phyloP scores from a whole-genome alignment of 2,113 vertebrate genomes.

The Ceyx margarethae region DNA sequence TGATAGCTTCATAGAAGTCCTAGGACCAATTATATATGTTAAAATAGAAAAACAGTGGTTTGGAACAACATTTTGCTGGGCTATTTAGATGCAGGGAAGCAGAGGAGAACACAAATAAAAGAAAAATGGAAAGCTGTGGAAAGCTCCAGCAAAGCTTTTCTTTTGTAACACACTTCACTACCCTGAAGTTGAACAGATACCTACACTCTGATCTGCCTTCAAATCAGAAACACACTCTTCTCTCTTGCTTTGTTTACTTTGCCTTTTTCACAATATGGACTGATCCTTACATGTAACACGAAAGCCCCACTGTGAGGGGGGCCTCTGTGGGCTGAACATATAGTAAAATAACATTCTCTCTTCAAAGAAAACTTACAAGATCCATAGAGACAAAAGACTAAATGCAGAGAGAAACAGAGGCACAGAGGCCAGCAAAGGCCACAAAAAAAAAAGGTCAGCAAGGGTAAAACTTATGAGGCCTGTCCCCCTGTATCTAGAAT shows the following conservation, averaged over 20 bases:
- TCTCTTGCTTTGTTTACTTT: not conserved
- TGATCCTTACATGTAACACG: not conserved
- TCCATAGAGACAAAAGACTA: constrained; percentile 4
- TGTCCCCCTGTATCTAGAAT: not conserved
- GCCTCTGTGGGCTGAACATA: not conserved
- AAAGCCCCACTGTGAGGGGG: not conserved
- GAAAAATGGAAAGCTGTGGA: not conserved
- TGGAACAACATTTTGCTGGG: not conserved
- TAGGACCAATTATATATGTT: not conserved
- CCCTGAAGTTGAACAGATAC: not conserved
- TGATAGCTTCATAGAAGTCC: not conserved
- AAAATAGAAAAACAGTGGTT: not conserved
- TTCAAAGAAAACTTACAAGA: constrained; percentile 19
- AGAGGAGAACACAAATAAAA: too few species aligned
- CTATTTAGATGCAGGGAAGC: not conserved
- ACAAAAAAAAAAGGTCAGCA: not conserved
- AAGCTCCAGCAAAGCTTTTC: not conserved
- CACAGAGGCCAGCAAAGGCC: not conserved
- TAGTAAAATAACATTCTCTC: not conserved
- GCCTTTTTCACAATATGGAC: not conserved
- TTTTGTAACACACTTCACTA: not conserved
- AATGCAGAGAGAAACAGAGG: not conserved
- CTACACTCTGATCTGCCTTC: not conserved
- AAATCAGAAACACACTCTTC: not conserved
- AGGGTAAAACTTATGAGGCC: not conserved